Evolutionary conservation across 2,797 vertebrate genomes (phyloP), one percentile per base, ranked within the genome.

Genomic region (Crenuchus spilurus): DNA sequence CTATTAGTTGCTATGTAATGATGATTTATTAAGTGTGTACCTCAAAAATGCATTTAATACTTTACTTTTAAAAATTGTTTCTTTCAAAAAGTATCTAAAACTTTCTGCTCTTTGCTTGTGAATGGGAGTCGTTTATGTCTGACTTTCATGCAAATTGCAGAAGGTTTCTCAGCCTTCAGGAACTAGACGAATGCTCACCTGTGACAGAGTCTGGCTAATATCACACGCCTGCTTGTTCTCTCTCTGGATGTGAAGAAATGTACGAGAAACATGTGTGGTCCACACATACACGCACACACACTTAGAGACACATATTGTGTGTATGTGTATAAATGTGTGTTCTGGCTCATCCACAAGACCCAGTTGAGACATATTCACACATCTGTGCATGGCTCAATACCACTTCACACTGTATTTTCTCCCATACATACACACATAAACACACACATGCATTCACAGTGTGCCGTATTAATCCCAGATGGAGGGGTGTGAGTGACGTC

Each of bases 121-220:
- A 67, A 57, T 22, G 4, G n/a, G 24, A 31, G 35, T 7, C 35
- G 9, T 54, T 70, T 62, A 44, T 41, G 74, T 79, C 80, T 76
- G 77, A 74, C n/a, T 74, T 76, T 79, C 61, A 82, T 82, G 77
- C 77, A 76, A 82, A 82, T 79, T 16, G 42, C 44, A 55, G 30
- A 42, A 10, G 30, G 28, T 77, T 77, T 75, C 67, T 72, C 75
- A 77, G 33, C 42, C 22, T 62, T 41, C 62, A 74, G 54, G 58
- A 76, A 64, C 44, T 54, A 51, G 48, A 69, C 60, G 20, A 55
- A 41, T 26, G 31, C 35, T 67, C 44, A 69, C 67, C 52, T 73
- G 73, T 69, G 73, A 75, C 69, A 67, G 64, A 76, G 74, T 79
- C 76, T 78, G 75, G 79, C 63, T 60, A 66, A 70, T 48, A 41